These are phyloP conservation scores for Pyrochroa serraticornis DNA, from an alignment of 2,888 invertebrate species.

Conservation along the genomic window DNA sequence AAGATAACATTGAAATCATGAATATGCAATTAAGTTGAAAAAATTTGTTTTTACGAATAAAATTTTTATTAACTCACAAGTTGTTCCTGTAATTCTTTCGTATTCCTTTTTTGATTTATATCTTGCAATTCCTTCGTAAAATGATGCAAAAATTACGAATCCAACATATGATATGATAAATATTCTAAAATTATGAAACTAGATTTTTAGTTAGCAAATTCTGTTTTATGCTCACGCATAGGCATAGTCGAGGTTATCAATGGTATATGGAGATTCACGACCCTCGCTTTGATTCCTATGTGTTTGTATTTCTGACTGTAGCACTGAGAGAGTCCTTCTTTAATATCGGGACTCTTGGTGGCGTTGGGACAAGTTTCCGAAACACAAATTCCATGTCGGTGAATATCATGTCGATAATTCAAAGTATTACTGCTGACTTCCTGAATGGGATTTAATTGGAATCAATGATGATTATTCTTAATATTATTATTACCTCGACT, in stretches of 20 bases:
- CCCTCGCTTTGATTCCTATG: constrained; percentile 1
- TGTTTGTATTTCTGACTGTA: constrained; percentile 2
- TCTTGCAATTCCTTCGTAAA: too few relatives aligned
- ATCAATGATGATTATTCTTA: neutral
- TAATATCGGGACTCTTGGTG: neutral
- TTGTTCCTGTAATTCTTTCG: too few relatives aligned
- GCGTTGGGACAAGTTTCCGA: constrained; percentile 5
- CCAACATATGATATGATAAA: too few relatives aligned
- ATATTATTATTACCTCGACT: constrained; percentile 1
- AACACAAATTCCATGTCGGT: constrained; percentile 8
- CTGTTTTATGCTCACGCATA: neutral
- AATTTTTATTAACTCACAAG: too few relatives aligned
- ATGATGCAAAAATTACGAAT: too few relatives aligned
- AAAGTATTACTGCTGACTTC: neutral
- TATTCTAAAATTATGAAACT: too few relatives aligned
- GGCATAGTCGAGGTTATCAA: neutral
- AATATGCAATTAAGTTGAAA: too few relatives aligned
- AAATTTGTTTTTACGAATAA: too few relatives aligned
- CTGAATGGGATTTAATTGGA: neutral
- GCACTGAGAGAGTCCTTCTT: neutral
- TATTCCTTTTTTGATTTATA: too few relatives aligned
- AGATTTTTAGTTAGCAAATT: too few relatives aligned
- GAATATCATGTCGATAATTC: constrained; percentile 7
- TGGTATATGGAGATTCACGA: neutral
- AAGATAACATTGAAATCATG: too few relatives aligned